Base-by-base conservation (phyloP, 1,140 invertebrate genomes). In the Rhizoglyphus robini region DNA sequence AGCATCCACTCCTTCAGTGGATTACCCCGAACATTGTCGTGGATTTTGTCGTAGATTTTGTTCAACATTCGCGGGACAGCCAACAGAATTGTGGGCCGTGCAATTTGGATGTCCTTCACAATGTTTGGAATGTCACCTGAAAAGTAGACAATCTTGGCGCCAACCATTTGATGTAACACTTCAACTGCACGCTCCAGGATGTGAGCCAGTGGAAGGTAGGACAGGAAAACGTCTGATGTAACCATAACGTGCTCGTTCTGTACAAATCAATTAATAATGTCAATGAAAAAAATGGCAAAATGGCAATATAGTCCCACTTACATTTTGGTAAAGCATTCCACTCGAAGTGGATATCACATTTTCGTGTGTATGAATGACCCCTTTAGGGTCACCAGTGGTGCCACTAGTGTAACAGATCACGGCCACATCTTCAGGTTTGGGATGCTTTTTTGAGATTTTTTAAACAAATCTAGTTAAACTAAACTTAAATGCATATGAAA, bases 361-460 rank as follows among this genome's bases (percentile, higher is more conserved):
- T 73, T 86, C 85, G 75, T 98, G 94, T 3, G 88, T 93, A 67
- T 97, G 75, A 88, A 96, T 94, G 0, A 96, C 94, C 54, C 94
- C 61, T 79, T 97, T 97, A 0, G 94, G 94, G 76, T 88, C 88
- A 30, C 94, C 95, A n/a, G 94, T 97, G 11, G 94, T 97, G 2
- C 94, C 94, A 20, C 90, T 95, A 0, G 94, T 97, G 75, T 96
- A 97, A 75, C 92, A 96, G 69, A 97, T 86, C 34, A 91, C 94
- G 73, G 88, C 90, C 3, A 96, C 74, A 75, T 95, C 91, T 36
- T 85, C 83, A 11, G 88, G 83, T 73, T 82, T 82, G 2, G 92
- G 90, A n/a, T 63, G 36, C 69, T 69, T 27, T 18, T 8, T 11
- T 11, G 8, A 41, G 8, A n/a, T n/a, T n/a, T n/a, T n/a, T n/a